A percentile compares a stretch with the other conserved stretches of the same genome.
These are phyloP conservation scores for Nasonovia ribisnigri DNA, from an alignment of 2,888 invertebrate genomes.

Conservation along the genomic window DNA sequence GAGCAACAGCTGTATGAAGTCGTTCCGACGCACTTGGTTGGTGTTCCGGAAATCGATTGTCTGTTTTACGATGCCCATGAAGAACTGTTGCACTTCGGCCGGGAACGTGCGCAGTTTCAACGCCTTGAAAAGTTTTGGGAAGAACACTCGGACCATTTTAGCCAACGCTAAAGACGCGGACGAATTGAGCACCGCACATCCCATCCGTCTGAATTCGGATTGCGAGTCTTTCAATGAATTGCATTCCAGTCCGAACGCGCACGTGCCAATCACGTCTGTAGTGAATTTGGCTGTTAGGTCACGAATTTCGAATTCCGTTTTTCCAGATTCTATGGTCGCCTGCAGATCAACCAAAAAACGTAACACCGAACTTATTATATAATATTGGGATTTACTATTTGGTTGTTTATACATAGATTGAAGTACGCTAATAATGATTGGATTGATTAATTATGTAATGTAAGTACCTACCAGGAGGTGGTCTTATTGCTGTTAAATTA, in stretches of 20 bases:
- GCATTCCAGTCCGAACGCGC: constrained; percentile 72
- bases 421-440: no score
- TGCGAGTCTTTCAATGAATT: constrained; percentile 71
- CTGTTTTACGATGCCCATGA: constrained; percentile 68
- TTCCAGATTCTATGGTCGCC: constrained; percentile 52
- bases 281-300: constrained; percentile 72
- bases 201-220: constrained; percentile 71
- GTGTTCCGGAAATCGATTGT: constrained; percentile 68
- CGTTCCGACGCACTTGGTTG: constrained; percentile 68
- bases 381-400: background rate
- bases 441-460: background rate
- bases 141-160: constrained; percentile 66
- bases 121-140: constrained; percentile 67
- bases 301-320: constrained; percentile 70
- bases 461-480: background rate
- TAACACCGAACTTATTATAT: background rate
- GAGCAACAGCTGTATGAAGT: constrained; percentile 67
- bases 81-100: constrained; percentile 68
- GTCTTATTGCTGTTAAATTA: background rate
- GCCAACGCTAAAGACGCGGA: constrained; percentile 69
- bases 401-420: background rate
- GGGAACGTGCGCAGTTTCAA: constrained; percentile 67
- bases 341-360: background rate
- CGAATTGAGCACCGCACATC: constrained; percentile 70
- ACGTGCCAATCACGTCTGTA: constrained; percentile 73